phyloP scores from a whole-genome alignment of 92 coral and sea anemone species.

The Umimayanthus chanpuru region DNA sequence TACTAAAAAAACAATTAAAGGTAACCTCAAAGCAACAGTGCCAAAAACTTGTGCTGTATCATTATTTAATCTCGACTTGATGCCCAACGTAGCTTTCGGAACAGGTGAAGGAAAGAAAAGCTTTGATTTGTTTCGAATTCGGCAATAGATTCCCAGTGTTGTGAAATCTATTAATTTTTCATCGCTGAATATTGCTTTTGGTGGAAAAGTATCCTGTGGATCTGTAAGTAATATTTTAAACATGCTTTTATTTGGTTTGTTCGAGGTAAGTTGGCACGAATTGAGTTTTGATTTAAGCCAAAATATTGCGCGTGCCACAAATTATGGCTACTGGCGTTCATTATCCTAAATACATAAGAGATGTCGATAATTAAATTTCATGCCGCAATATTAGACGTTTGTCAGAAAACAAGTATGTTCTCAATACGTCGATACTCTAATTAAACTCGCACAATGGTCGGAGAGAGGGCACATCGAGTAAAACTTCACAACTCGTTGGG shows the following conservation, averaged over 20 bases:
- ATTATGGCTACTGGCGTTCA: conserved; percentile 49
- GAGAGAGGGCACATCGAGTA: conserved; percentile 31
- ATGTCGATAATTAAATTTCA: conserved; percentile 76
- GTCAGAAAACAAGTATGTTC: conserved; percentile 67
- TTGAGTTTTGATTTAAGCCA: neutral
- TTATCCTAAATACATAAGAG: conserved; percentile 56
- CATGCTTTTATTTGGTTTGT: conserved; percentile 22
- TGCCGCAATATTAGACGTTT: conserved; percentile 72
- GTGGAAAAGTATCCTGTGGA: conserved; percentile 19
- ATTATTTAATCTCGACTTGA: conserved; percentile 64
- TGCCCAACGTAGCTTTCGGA: conserved; percentile 22
- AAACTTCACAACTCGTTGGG: neutral
- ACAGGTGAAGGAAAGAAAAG: conserved; percentile 64
- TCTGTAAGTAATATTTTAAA: neutral
- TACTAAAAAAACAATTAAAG: conserved; percentile 75
- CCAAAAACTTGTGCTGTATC: conserved; percentile 45
- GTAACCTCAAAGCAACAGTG: conserved; percentile 64
- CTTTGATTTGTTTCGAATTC: conserved; percentile 48
- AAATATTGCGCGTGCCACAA: conserved; percentile 67
- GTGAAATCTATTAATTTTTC: conserved; percentile 21
- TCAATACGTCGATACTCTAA: conserved; percentile 68
- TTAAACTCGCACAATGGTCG: conserved; percentile 62
- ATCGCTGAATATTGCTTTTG: conserved; percentile 4
- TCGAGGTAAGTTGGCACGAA: conserved; percentile 16
- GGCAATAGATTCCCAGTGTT: conserved; percentile 27